phyloP scores from a whole-genome alignment of 1,140 invertebrate genomes.

The Drosophila bocki region DNA sequence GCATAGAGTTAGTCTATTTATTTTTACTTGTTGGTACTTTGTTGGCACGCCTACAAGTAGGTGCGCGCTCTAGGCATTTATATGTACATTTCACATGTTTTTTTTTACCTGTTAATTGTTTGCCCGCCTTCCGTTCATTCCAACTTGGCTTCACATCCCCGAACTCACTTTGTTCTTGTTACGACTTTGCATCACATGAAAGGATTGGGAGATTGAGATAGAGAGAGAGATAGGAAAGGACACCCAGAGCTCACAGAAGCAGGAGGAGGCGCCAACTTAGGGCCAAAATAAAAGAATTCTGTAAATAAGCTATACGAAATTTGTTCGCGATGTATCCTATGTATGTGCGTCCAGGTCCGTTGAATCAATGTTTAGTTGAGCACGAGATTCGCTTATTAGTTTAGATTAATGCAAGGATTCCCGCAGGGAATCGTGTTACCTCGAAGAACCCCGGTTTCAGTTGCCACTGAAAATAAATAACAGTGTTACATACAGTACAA shows the following conservation, averaged over 20 bases:
- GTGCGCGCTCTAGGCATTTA: conserved; percentile 55
- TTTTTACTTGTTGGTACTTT: conserved; percentile 66
- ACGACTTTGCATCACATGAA: conserved; percentile 15
- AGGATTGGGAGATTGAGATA: background rate
- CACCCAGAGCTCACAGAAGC: background rate
- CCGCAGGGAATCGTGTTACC: conserved; percentile 2
- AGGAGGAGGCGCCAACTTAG: conserved; percentile 22
- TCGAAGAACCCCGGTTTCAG: conserved; percentile 26
- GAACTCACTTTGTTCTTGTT: conserved; percentile 20
- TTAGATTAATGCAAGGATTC: conserved; percentile 20
- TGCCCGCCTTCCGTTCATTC: conserved; percentile 40
- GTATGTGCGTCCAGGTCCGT: conserved; percentile 8
- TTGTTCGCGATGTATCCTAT: background rate
- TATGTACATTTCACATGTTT: conserved; percentile 51
- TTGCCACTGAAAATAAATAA: conserved; percentile 45
- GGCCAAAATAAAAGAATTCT: conserved; percentile 23
- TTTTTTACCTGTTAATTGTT: conserved; percentile 66
- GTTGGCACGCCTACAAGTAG: conserved; percentile 30
- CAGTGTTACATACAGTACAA: conserved; percentile 16
- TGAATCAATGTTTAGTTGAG: conserved; percentile 30
- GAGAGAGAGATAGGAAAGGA: background rate
- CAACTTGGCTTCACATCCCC: conserved; percentile 16
- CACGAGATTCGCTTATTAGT: conserved; percentile 25
- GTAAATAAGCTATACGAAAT: conserved; percentile 31
- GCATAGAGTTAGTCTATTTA: conserved; percentile 61